Base-by-base conservation (phyloP, 2,113 vertebrate genomes). In the Syngnathus floridae region DNA sequence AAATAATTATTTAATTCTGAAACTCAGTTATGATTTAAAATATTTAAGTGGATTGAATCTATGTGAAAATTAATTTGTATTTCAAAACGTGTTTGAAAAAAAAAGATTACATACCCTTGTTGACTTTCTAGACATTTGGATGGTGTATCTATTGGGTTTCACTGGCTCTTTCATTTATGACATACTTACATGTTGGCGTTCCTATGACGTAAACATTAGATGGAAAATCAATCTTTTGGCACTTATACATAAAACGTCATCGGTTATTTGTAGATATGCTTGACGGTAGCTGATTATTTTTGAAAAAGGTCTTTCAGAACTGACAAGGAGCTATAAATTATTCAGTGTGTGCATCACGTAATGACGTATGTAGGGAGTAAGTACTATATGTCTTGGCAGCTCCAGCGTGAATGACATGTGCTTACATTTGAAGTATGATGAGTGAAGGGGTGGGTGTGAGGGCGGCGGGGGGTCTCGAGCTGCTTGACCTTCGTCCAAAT, bases 401-500 rank as follows among this genome's bases (percentile, higher is more conserved):
- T 59, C 57, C 35, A 4, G 10, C 11, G 7, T 64, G 72, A 70
- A 1, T 52, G 77, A 67, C 61, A 26, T 21, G 13, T 60, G 70
- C 19, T 74, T 40, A 17, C n/a, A 72, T 56, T 48, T 64, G 40
- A 74, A 63, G 58, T 2, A 17, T 41, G 63, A 6, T 67, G 74
- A 82, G 72, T 35, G 26, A 14, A 26, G 26, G 54, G 54, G 26
- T 35, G 54, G 54, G 54, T 79, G 72, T 31, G 52, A 12, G 22
- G 54, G 14, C 35, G 9, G 35, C 17, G 10, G 56, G 56, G 54
- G 26, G 26, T 56, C 54, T 41, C 59, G 22, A 5, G 38, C 38
- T 61, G 59, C 75, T 78, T 77, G 76, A 64, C 19, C 31, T 69
- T 45, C 51, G 26, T 43, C 66, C n/a, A 67, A 70, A 70, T 69